phyloP scores from a whole-genome alignment of 2,797 vertebrate genomes.

The Chaunax sp. region DNA sequence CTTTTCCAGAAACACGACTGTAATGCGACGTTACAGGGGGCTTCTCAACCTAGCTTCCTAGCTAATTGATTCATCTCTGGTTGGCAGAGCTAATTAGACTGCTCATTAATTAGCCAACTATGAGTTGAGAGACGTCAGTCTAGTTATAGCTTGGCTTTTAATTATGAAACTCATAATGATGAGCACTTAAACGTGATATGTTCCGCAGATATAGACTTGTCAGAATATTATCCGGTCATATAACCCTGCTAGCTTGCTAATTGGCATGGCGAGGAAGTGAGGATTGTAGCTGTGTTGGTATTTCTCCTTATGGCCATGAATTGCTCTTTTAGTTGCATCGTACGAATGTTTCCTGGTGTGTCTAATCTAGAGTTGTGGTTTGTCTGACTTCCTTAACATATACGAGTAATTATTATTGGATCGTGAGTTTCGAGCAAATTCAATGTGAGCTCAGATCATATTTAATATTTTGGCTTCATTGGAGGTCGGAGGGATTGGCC shows the following conservation, averaged over 20 bases:
- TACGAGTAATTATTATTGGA: conserved; percentile 1
- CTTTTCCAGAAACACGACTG: conserved; percentile 55
- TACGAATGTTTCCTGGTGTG: conserved; percentile 17
- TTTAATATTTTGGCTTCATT: conserved; percentile 33
- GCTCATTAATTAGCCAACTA: conserved; percentile 81
- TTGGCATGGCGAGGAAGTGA: conserved; percentile 84
- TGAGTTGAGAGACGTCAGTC: conserved; percentile 17
- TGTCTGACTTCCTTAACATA: conserved; percentile 4
- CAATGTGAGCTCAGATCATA: conserved; percentile 26
- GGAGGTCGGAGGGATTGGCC: neutral
- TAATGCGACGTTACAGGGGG: conserved; percentile 76
- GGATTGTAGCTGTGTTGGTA: conserved; percentile 74
- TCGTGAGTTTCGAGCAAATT: conserved; percentile 17
- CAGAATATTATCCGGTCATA: conserved; percentile 62
- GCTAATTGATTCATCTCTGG: conserved; percentile 83
- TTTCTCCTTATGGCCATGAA: conserved; percentile 52
- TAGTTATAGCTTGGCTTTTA: conserved; percentile 25
- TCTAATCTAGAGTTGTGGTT: conserved; percentile 10
- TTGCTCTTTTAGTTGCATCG: conserved; percentile 26
- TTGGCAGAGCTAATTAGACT: conserved; percentile 83
- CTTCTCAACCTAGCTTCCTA: conserved; percentile 74
- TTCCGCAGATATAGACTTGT: conserved; percentile 47
- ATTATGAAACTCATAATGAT: conserved; percentile 21
- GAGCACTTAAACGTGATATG: conserved; percentile 33
- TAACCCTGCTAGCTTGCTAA: conserved; percentile 84